Conservation (phyloP, 2,113 vertebrate genomes). For the Melozone crissalis region DNA sequence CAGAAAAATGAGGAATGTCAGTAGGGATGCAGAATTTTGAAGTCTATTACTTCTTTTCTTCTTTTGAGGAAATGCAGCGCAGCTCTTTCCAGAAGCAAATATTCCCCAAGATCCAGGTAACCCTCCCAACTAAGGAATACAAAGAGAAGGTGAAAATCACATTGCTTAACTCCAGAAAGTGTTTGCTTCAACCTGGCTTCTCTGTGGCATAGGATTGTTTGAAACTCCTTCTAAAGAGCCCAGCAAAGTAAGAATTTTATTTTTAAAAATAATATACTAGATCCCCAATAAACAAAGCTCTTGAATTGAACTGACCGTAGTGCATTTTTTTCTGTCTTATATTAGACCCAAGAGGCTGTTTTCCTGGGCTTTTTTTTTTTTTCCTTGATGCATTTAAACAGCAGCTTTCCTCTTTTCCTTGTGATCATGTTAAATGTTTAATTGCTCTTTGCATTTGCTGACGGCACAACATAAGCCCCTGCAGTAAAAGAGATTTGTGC, state of each 20-base stretch:
- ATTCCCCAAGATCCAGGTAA: not conserved
- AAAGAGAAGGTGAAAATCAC: slow-evolving; percentile 10
- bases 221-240: not conserved
- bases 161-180: not conserved
- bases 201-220: not conserved
- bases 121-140: not conserved
- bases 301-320: not conserved
- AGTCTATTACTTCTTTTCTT: not conserved
- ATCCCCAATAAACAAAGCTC: not conserved
- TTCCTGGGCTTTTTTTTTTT: not conserved
- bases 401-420: slow-evolving; percentile 21
- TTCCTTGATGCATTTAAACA: not conserved
- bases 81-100: not conserved
- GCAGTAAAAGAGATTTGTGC: slow-evolving; percentile 65
- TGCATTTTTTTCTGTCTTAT: not conserved
- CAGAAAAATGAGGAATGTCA: not conserved
- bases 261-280: not conserved
- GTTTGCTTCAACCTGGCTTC: not conserved
- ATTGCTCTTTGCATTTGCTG: slow-evolving; percentile 68
- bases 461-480: slow-evolving; percentile 46
- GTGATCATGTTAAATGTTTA: slow-evolving; percentile 67
- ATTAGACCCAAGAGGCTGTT: not conserved
- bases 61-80: not conserved
- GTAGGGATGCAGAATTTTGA: not conserved
- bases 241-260: not conserved